Percentiles rank a stretch among this genome's conserved stretches.
phyloP scores from a whole-genome alignment of 2,888 invertebrate species.

The Zygothrica quintamaculata region DNA sequence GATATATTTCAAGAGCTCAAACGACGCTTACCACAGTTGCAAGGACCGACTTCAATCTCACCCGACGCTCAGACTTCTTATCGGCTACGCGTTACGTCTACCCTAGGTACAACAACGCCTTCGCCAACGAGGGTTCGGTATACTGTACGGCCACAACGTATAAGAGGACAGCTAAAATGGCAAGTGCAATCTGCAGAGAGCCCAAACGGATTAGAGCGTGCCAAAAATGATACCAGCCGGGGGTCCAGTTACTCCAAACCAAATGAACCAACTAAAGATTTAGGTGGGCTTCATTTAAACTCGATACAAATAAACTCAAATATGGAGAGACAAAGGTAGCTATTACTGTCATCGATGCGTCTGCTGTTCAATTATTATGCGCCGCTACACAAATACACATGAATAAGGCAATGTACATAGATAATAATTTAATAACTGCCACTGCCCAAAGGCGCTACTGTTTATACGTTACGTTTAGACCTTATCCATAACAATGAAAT shows the following conservation, averaged over 20 bases:
- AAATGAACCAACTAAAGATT: slow-evolving; percentile 39
- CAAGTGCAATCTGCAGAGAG: slow-evolving; percentile 84
- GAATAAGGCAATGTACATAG: slow-evolving; percentile 40
- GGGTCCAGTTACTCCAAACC: slow-evolving; percentile 51
- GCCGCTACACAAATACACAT: slow-evolving; percentile 72
- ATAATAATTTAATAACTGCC: slow-evolving; percentile 29
- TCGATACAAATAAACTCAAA: slow-evolving; percentile 66
- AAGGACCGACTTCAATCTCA: slow-evolving; percentile 22
- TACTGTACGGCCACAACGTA: slow-evolving; percentile 84
- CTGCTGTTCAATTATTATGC: slow-evolving; percentile 58
- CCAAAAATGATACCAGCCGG: slow-evolving; percentile 70
- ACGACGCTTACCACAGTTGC: slow-evolving; percentile 67
- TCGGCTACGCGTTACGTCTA: slow-evolving; percentile 7
- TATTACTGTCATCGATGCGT: slow-evolving; percentile 49
- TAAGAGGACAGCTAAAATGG: slow-evolving; percentile 85
- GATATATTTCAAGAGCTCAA: slow-evolving; percentile 84
- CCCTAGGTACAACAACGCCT: slow-evolving; percentile 72
- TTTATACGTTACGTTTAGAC: slow-evolving; percentile 67
- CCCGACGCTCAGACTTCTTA: slow-evolving; percentile 14
- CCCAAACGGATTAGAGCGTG: slow-evolving; percentile 41
- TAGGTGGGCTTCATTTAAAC: slow-evolving; percentile 69
- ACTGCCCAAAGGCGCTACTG: slow-evolving; percentile 50
- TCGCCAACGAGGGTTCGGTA: slow-evolving; percentile 79
- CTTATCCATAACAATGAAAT: slow-evolving; percentile 50
- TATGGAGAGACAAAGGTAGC: slow-evolving; percentile 81